Evolutionary conservation across 1,140 invertebrate genomes (phyloP).

Genomic region (Zaprionus gabonicus): DNA sequence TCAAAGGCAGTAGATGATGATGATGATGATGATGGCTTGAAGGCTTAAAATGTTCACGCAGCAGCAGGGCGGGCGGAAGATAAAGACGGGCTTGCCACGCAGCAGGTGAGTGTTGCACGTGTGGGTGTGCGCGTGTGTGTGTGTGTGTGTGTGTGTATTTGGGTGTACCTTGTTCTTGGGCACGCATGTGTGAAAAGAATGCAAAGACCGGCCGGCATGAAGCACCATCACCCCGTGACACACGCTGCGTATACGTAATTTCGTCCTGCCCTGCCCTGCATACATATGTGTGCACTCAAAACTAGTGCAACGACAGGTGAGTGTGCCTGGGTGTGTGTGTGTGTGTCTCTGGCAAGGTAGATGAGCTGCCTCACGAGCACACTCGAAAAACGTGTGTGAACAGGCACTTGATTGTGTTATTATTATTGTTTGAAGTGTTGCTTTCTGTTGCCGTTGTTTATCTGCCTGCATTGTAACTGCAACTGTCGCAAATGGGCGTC

Average conservation of each 20-base stretch:
- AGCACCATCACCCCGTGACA: background rate
- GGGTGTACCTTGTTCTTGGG: slow-evolving; percentile 37
- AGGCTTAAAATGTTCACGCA: slow-evolving; percentile 68
- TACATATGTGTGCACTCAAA: slow-evolving; percentile 60
- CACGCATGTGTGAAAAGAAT: slow-evolving; percentile 75
- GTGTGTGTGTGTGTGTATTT: slow-evolving; percentile 14
- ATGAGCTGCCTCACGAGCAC: slow-evolving; percentile 35
- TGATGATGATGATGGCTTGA: slow-evolving; percentile 63
- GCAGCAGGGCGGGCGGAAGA: slow-evolving; percentile 13
- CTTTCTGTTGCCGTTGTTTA: slow-evolving; percentile 67
- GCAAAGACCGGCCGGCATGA: slow-evolving; percentile 25
- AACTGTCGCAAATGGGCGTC: slow-evolving; percentile 53
- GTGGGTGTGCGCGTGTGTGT: slow-evolving; percentile 4
- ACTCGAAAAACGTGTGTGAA: slow-evolving; percentile 71
- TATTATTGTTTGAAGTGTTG: slow-evolving; percentile 83
- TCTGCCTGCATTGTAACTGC: slow-evolving; percentile 70
- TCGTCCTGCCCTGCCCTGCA: slow-evolving; percentile 16
- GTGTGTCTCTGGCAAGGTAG: slow-evolving; percentile 3
- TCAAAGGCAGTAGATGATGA: slow-evolving; percentile 27
- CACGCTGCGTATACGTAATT: slow-evolving; percentile 74
- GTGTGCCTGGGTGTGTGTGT: background rate
- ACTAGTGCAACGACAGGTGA: slow-evolving; percentile 8
- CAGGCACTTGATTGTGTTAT: slow-evolving; percentile 81
- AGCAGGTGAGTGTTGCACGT: slow-evolving; percentile 11
- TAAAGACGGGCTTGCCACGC: background rate